Base-by-base conservation (phyloP, 2,888 invertebrate species). In the Oligia strigilis region DNA sequence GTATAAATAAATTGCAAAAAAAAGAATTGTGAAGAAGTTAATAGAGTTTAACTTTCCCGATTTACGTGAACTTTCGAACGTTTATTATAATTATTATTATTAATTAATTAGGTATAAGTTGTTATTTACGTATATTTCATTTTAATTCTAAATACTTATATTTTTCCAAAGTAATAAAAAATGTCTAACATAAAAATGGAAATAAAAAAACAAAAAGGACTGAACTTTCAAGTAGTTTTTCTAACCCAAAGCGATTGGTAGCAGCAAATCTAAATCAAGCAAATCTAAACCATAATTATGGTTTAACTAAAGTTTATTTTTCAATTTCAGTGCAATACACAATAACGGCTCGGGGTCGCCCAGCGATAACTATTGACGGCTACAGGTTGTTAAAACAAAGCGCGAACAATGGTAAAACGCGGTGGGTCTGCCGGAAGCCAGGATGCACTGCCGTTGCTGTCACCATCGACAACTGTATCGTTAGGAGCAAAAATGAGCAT, bases 351-450 rank as follows among this genome's bases (percentile, higher is more conserved):
- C 80, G 80, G 4, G 80, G 80, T 55, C 75, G 75, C 11, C 75
- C 75, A 9, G 80, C 75, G 14, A 80, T 75, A 14, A 40, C 6
- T 46, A 55, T 80, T 40, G 43, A 46, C 17, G 80, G 80, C n/a
- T 62, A 62, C n/a, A 80, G 23, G 36, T 23, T 80, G 17, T 75
- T 40, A 4, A 80, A 69, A 49, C 75, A 80, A 55, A 80, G 75
- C 8, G 4, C 9, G 4, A 40, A n/a, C 17, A 69, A 75, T 4
- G 11, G 40, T 3, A 80, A 75, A 62, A 80, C 75, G 0, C 36
- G 80, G 9, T 80, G 80, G 80, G 80, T 80, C 13, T 80, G 80
- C 36, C 62, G 80, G 6, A 80, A 36, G 14, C 60, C 67, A 46
- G 80, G 17, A 40, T 80, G 80, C 55, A 69, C 75, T 6, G 75